These are phyloP conservation scores for Lepidotrigona ventralis DNA, from an alignment of 1,140 invertebrate species.

Conservation along the genomic window DNA sequence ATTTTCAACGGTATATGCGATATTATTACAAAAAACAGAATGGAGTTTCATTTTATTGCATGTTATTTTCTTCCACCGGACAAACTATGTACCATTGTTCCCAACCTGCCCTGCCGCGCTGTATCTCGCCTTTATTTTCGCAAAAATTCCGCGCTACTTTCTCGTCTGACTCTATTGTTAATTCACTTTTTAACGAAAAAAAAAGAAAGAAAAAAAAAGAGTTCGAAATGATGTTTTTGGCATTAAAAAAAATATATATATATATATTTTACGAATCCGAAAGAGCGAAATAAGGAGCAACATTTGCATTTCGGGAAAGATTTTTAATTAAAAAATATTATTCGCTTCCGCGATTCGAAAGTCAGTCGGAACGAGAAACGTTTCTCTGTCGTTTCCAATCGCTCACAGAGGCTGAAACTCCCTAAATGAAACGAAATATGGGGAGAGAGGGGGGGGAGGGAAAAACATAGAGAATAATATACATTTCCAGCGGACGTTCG, in stretches of 20 bases:
- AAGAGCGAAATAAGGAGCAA: neutral
- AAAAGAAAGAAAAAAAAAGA: conserved; percentile 2
- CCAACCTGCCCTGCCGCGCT: too few relatives aligned
- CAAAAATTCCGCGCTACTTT: neutral
- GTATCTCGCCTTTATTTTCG: neutral
- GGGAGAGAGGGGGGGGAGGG: neutral
- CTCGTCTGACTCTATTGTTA: neutral
- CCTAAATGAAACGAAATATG: neutral
- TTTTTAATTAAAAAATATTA: conserved; percentile 26
- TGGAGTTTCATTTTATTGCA: neutral
- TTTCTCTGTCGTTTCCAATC: neutral
- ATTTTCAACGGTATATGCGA: too few relatives aligned
- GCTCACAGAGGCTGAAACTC: neutral
- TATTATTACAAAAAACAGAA: neutral
- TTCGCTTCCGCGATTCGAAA: neutral
- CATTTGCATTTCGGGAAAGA: neutral
- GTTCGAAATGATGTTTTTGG: neutral
- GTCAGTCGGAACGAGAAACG: neutral
- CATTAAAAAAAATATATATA: neutral
- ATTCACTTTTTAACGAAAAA: neutral
- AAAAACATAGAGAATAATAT: too few relatives aligned
- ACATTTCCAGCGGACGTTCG: neutral
- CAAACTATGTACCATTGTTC: neutral
- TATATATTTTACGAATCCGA: neutral
- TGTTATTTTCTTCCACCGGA: neutral